These are phyloP conservation scores for Quadroppia sp. DNA, from an alignment of 2,888 invertebrate species.

Conservation along the genomic window DNA sequence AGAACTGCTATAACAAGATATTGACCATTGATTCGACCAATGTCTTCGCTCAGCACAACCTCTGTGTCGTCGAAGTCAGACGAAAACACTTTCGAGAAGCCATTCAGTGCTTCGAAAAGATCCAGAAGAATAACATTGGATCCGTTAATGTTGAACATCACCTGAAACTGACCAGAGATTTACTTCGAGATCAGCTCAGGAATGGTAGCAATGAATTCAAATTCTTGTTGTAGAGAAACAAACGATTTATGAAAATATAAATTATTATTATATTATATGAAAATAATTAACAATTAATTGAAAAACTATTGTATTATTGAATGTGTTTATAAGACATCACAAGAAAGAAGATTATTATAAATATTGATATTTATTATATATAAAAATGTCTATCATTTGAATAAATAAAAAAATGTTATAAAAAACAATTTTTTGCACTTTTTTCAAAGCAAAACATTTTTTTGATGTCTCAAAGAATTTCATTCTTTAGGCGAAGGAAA, in stretches of 20 bases:
- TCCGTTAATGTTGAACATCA: conserved; percentile 29
- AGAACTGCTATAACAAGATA: conserved; percentile 36
- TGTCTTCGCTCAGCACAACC: conserved; percentile 38
- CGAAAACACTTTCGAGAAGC: conserved; percentile 34
- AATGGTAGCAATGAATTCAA: conserved; percentile 37
- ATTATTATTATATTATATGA: background rate
- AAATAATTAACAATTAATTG: background rate
- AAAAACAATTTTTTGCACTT: background rate
- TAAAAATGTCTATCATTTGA: conserved; percentile 20
- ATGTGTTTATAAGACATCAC: background rate
- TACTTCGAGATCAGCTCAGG: conserved; percentile 30
- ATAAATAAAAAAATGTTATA: background rate
- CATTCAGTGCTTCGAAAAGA: conserved; percentile 39
- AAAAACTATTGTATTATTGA: background rate
- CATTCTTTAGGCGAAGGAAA: background rate
- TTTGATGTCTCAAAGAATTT: background rate
- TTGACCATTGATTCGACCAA: conserved; percentile 20
- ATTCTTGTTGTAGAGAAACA: background rate
- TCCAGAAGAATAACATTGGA: conserved; percentile 24
- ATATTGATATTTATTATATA: conserved; percentile 1
- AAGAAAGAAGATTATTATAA: background rate
- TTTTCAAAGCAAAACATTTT: background rate
- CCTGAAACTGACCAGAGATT: conserved; percentile 28
- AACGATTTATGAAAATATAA: background rate
- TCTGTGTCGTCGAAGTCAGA: conserved; percentile 39